Base-by-base conservation (phyloP, 2,888 invertebrate genomes). In the Prionchulus punctatus region DNA sequence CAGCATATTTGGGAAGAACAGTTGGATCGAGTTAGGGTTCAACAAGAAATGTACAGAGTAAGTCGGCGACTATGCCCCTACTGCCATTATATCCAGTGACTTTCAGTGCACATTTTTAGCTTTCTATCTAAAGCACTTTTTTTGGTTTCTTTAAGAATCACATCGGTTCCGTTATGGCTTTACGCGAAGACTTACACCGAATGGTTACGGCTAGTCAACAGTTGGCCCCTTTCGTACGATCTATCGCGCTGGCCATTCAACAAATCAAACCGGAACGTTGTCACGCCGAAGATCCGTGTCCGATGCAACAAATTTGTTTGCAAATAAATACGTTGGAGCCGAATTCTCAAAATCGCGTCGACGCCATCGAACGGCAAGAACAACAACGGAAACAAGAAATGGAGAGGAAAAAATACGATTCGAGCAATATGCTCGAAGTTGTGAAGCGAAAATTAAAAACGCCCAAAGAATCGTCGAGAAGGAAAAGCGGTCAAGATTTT, bases 1-100 rank as follows among this genome's bases (percentile, higher is more conserved):
- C 63, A 63, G 60, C 73, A 80, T 50, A 76, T 81, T 1, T 83
- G 83, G 83, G 82, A 83, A 66, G 82, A 83, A 65, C 81, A 82
- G 64, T 70, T 83, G 28, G 81, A 82, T 71, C 75, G 82, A 59
- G 78, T 84, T 59, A 77, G 81, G 51, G 77, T 81, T 4, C 83
- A 84, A 69, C 83, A 83, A 68, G 82, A 82, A 65, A 76, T 81
- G 43, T 80, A 79, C 26, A 27, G 42, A 18, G 56, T 56, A 53
- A n/a, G 55, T n/a, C 45, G 7, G 18, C 18, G 7, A 36, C 12
- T 36, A n/a, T n/a, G n/a, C n/a, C n/a, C n/a, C n/a, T n/a, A n/a
- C n/a, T n/a, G n/a, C n/a, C n/a, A n/a, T n/a, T n/a, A n/a, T n/a
- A n/a, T n/a, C n/a, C n/a, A n/a, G n/a, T n/a, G n/a, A n/a, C n/a